Conservation (phyloP, 2,797 vertebrate species). For the Pyrocephalus nanus region DNA sequence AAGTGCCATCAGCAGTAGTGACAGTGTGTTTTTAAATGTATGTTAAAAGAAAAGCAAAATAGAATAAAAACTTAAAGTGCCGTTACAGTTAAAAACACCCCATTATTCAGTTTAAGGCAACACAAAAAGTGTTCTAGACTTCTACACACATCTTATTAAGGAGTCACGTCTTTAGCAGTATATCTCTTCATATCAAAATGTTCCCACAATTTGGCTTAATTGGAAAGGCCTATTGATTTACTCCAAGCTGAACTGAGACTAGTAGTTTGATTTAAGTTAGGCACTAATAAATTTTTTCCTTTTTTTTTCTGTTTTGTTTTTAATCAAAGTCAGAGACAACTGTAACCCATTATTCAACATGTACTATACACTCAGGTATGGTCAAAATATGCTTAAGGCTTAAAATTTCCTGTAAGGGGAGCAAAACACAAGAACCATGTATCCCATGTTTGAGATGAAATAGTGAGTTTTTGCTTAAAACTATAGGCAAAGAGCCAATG, state of each 20-base stretch:
- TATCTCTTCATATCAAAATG: not conserved
- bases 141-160: not conserved
- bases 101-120: not conserved
- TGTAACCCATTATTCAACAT: not conserved
- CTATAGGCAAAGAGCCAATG: not conserved
- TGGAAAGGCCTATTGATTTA: not conserved
- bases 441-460: not conserved
- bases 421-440: not conserved
- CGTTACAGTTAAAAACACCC: not conserved
- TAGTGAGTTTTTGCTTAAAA: not conserved
- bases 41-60: not conserved
- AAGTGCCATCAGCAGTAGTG: not conserved
- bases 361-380: not conserved
- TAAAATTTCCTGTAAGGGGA: not conserved
- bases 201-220: not conserved
- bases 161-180: not conserved
- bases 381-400: not conserved
- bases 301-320: not conserved
- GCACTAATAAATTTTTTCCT: not conserved
- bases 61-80: not conserved
- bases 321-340: not conserved
- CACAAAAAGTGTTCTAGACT: not conserved
- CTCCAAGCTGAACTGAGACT: not conserved
- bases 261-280: not conserved
- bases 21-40: not conserved